Conservation (phyloP, 2,113 vertebrate species). For the Elaphurus davidianus region DNA sequence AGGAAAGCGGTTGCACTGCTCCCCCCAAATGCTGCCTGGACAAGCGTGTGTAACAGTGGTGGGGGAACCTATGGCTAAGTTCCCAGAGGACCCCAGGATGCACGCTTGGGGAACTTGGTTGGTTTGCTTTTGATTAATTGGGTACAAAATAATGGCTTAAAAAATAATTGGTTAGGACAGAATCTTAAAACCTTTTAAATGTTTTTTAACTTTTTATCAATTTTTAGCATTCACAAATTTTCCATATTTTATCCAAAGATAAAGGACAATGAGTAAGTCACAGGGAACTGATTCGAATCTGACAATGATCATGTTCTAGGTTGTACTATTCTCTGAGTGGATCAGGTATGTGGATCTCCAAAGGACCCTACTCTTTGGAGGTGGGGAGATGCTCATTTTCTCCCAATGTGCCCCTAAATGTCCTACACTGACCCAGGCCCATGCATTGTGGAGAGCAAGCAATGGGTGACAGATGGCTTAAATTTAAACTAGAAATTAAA, state of each 20-base stretch:
- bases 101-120: background rate
- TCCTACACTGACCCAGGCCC: background rate
- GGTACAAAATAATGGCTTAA: background rate
- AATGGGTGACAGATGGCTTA: background rate
- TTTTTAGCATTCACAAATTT: background rate
- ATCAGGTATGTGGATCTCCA: accelerated
- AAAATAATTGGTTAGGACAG: background rate
- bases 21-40: background rate
- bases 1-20: accelerated
- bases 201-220: background rate
- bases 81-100: background rate
- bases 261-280: background rate
- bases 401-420: background rate
- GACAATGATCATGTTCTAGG: background rate
- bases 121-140: background rate
- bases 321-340: background rate
- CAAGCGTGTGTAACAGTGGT: background rate
- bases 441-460: background rate
- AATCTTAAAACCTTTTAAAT: background rate
- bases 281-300: background rate
- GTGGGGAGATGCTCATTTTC: background rate
- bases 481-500: background rate
- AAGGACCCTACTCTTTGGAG: background rate
- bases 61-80: background rate
- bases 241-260: background rate